These are phyloP conservation scores for Steatornis caripensis DNA, from an alignment of 2,113 vertebrate genomes.

Conservation along the genomic window DNA sequence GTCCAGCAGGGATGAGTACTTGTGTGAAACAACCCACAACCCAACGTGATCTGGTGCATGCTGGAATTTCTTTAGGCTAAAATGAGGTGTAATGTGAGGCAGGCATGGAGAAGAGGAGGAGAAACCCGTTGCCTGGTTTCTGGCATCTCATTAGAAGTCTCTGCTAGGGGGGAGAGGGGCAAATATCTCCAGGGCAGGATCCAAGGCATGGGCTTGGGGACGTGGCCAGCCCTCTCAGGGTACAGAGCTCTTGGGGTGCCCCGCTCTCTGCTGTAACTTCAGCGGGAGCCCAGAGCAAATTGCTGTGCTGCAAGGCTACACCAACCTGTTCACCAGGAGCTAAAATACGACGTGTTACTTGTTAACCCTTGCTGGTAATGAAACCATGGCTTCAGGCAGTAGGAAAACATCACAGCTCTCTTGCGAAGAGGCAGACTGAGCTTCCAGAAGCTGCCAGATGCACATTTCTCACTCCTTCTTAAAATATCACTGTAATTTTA, in stretches of 20 bases:
- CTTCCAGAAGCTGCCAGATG: slow-evolving; percentile 50
- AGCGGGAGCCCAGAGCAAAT: not conserved
- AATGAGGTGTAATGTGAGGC: not conserved
- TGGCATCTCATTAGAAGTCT: not conserved
- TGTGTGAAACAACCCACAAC: not conserved
- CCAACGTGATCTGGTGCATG: not conserved
- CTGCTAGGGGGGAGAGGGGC: not conserved
- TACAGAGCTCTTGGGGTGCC: not conserved
- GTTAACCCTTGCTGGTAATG: not conserved
- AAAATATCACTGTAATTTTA: slow-evolving; percentile 61
- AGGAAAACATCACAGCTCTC: not conserved
- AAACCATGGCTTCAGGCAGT: slow-evolving; percentile 19
- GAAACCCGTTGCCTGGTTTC: not conserved
- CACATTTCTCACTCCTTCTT: not conserved
- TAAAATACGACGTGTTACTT: not conserved
- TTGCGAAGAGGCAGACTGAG: slow-evolving; percentile 20
- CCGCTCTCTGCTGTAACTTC: not conserved
- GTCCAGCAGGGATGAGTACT: not conserved
- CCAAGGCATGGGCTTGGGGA: not conserved
- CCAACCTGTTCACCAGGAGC: not conserved
- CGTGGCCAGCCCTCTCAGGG: not conserved
- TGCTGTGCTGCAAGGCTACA: not conserved
- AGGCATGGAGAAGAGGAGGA: not conserved
- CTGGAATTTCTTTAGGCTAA: slow-evolving; percentile 18
- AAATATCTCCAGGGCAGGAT: not conserved